Base-by-base conservation (phyloP, 2,113 vertebrate genomes). In the Melanotaenia duboulayi region DNA sequence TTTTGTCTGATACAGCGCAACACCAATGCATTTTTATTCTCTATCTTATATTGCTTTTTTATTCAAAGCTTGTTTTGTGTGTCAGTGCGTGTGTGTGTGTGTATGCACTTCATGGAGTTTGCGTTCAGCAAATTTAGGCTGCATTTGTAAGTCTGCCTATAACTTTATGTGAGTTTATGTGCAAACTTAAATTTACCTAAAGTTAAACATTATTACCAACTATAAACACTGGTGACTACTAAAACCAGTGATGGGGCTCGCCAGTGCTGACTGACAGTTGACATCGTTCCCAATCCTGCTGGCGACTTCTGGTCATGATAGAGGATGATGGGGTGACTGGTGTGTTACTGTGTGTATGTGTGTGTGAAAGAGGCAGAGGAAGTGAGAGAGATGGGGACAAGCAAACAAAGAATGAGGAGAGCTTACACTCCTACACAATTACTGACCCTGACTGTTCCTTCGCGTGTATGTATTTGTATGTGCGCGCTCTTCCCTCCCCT, bases 1-100 rank as follows among this genome's bases (percentile, higher is more conserved):
- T 88, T 87, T 87, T 83, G 73, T 83, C 76, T 87, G 87, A 90
- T 91, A 89, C 44, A 73, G 66, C 63, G 75, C 56, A 80, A 75
- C 85, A 52, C 78, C 90, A 89, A 90, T 90, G 80, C 86, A 91
- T 89, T 91, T 92, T 90, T 83, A 89, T 87, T 89, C 78, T 76
- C 78, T 87, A 84, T 87, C 85, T 88, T 68, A 79, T 91, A 91
- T 92, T 90, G 79, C 80, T 76, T 83, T 78, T 83, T 78, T 76
- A 84, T 89, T 89, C 83, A 78, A 74, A 68, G 74, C 74, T 44
- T 61, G 28, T 71, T 62, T 28, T 67, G 71, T 81, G 74, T 73
- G 44, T 60, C 32, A 77, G 57, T 65, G 32, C 80, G 19, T 78
- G 52, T 48, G 22, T 52, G 7, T 62, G 51, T 70, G 28, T 23